Evolutionary conservation across 2,797 vertebrate species (phyloP).

Genomic region (Tangara arthus): DNA sequence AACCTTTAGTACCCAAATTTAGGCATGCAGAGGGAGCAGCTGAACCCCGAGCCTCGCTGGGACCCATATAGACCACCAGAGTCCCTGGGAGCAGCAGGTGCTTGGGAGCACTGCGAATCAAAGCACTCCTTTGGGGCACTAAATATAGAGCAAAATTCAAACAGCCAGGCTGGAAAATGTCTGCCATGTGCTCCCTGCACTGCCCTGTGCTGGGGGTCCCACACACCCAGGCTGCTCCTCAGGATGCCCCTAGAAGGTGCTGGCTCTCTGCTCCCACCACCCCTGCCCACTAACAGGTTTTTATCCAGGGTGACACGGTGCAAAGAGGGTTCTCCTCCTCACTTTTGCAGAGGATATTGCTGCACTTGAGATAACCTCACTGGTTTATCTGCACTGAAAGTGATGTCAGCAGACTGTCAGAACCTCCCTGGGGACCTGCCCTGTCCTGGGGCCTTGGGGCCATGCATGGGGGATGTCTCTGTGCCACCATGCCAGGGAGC

Average conservation of each 20-base stretch:
- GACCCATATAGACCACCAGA: conserved; percentile 59
- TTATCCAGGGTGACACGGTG: background rate
- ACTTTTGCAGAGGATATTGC: background rate
- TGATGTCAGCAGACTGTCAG: background rate
- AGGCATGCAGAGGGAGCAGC: conserved; percentile 50
- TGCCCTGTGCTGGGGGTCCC: background rate
- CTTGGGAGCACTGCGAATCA: conserved; percentile 60
- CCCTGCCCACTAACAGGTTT: background rate
- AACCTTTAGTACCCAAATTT: conserved; percentile 53
- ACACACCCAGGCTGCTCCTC: background rate
- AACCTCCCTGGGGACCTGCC: background rate
- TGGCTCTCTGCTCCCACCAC: background rate
- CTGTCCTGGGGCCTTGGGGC: fast-evolving
- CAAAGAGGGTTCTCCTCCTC: conserved; percentile 41
- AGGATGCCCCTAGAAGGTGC: background rate
- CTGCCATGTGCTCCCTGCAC: background rate
- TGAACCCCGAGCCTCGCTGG: conserved; percentile 25
- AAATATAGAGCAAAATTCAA: conserved; percentile 64
- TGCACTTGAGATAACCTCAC: conserved; percentile 45
- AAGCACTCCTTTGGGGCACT: conserved; percentile 22
- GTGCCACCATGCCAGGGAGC: background rate
- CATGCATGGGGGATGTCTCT: fast-evolving
- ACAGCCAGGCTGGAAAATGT: conserved; percentile 49
- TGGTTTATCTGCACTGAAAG: conserved; percentile 13
- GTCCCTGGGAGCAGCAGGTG: conserved; percentile 55